Conservation (phyloP, 2,113 vertebrate species). For the Talpa occidentalis region DNA sequence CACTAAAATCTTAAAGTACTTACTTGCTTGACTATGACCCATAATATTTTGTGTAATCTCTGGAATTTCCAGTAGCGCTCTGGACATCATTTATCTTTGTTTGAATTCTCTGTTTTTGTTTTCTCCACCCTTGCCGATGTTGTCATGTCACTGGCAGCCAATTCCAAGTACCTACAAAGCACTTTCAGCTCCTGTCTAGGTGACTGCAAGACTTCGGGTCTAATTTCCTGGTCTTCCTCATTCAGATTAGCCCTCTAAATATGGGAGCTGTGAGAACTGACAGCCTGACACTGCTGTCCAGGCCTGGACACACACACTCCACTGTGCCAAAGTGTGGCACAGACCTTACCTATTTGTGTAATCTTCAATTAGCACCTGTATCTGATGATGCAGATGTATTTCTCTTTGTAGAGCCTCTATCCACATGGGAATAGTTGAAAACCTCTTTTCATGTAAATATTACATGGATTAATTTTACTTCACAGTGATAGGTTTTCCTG, state of each 20-base stretch:
- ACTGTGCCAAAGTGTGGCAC: conserved; percentile 87
- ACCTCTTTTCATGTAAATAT: conserved; percentile 78
- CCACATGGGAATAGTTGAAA: conserved; percentile 78
- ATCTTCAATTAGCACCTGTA: conserved; percentile 95
- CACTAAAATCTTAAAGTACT: conserved; percentile 39
- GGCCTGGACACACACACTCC: conserved; percentile 89
- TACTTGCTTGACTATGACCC: background rate
- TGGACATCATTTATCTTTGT: conserved; percentile 36
- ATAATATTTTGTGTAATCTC: background rate
- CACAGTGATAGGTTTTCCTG: conserved; percentile 80
- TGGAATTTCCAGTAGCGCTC: conserved; percentile 39
- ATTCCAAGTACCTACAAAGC: conserved; percentile 57
- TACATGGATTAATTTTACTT: conserved; percentile 81
- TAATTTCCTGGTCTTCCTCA: conserved; percentile 84
- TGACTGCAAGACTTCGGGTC: conserved; percentile 81
- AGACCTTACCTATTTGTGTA: conserved; percentile 89
- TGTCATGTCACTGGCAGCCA: conserved; percentile 71
- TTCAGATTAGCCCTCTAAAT: conserved; percentile 88
- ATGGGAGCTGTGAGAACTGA: conserved; percentile 88
- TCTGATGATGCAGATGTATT: conserved; percentile 91
- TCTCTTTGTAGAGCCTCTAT: conserved; percentile 84
- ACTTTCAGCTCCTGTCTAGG: conserved; percentile 74
- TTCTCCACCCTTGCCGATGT: conserved; percentile 74
- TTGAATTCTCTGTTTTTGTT: conserved; percentile 57
- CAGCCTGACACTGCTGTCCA: conserved; percentile 89